Evolutionary conservation across 2,113 vertebrate species (phyloP).

Genomic region (Malurus alboscapulatus): DNA sequence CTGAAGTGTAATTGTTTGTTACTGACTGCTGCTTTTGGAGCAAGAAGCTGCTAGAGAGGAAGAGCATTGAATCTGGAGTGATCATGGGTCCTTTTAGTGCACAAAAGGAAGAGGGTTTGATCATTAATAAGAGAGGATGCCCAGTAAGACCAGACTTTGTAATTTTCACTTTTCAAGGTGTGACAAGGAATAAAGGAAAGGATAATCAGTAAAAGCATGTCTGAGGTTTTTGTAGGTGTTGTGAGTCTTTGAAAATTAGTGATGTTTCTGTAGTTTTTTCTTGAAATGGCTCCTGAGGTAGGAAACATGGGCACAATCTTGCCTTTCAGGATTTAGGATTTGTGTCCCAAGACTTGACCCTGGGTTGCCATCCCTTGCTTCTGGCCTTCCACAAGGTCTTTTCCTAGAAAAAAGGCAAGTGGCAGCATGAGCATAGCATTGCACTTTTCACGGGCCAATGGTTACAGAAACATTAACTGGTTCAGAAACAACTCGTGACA

Average conservation of each 20-base stretch:
- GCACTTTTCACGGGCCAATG: not conserved
- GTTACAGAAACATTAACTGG: not conserved
- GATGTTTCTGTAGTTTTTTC: not conserved
- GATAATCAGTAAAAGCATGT: not conserved
- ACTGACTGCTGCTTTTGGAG: not conserved
- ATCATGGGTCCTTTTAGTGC: not conserved
- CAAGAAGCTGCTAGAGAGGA: not conserved
- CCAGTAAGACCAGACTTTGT: not conserved
- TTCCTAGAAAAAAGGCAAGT: not conserved
- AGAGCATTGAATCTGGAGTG: not conserved
- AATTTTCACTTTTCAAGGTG: not conserved
- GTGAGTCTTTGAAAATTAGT: not conserved
- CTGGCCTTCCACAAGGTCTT: not conserved
- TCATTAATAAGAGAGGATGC: not conserved
- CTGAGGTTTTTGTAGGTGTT: not conserved
- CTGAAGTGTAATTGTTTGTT: not conserved
- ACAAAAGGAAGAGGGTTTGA: not conserved
- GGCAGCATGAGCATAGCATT: accelerated
- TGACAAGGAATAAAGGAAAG: not conserved
- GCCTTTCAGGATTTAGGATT: not conserved
- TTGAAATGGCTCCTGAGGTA: not conserved
- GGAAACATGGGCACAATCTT: not conserved
- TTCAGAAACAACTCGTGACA: not conserved
- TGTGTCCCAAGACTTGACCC: not conserved
- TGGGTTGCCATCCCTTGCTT: not conserved